Conservation (phyloP, 2,113 vertebrate genomes). For the Zingel zingel region DNA sequence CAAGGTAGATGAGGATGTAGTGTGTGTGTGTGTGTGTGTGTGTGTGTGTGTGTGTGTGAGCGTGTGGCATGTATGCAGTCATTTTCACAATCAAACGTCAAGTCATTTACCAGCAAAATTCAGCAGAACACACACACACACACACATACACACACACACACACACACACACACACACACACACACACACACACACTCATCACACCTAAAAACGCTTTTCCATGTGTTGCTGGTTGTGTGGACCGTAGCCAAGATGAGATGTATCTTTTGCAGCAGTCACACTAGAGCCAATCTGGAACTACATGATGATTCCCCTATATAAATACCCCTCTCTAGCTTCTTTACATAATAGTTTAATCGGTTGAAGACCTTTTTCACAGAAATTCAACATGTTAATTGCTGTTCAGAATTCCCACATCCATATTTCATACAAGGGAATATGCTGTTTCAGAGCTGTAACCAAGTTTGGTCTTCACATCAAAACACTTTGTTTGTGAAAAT, state of each 20-base stretch:
- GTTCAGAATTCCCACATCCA: neutral
- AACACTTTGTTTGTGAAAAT: neutral
- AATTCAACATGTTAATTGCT: neutral
- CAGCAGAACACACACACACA: neutral
- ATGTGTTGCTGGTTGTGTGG: conserved; percentile 8
- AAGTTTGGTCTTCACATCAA: neutral
- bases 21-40: neutral
- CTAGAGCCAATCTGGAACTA: conserved; percentile 24
- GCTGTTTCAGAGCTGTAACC: neutral
- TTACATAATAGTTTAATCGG: conserved; percentile 27
- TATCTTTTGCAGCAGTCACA: neutral
- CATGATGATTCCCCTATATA: conserved; percentile 23
- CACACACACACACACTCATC: neutral
- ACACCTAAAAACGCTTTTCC: conserved; percentile 5
- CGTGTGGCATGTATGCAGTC: neutral
- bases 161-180: neutral
- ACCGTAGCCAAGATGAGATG: conserved; percentile 18
- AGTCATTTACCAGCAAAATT: neutral
- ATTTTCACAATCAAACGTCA: neutral
- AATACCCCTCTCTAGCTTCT: neutral
- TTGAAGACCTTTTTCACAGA: conserved; percentile 5
- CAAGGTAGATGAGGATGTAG: neutral
- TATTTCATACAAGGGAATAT: neutral
- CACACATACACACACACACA: too few species aligned
- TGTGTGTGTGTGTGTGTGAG: neutral